Evolutionary conservation across 1,140 invertebrate species (phyloP).

Genomic region (Dendrolimus punctatus): DNA sequence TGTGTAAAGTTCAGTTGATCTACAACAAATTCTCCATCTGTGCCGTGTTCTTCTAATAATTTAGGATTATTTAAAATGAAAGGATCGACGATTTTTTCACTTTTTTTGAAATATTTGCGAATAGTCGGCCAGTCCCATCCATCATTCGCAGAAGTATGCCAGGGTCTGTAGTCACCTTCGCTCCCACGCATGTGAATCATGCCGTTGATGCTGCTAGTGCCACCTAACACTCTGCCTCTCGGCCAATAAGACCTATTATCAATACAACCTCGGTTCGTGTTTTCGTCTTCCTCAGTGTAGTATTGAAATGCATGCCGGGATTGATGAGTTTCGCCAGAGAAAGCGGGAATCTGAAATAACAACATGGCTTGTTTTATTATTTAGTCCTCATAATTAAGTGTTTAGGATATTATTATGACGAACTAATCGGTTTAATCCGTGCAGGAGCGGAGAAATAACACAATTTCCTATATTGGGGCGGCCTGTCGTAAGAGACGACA

Average conservation of each 20-base stretch:
- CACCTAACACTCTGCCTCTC: slow-evolving; percentile 74
- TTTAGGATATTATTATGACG: no score
- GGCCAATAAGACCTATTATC: slow-evolving; percentile 70
- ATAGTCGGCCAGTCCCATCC: slow-evolving; percentile 80
- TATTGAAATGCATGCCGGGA: slow-evolving; percentile 48
- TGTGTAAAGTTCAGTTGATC: slow-evolving; percentile 51
- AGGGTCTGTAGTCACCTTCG: slow-evolving; percentile 78
- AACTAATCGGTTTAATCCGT: no score
- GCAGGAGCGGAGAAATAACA: no score
- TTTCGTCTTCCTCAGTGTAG: slow-evolving; percentile 44
- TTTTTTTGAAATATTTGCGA: slow-evolving; percentile 77
- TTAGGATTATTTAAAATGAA: slow-evolving; percentile 41
- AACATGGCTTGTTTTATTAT: not conserved
- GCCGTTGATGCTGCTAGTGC: slow-evolving; percentile 78
- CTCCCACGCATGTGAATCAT: slow-evolving; percentile 78
- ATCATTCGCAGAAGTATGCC: slow-evolving; percentile 60
- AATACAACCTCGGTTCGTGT: slow-evolving; percentile 31
- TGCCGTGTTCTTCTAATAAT: slow-evolving; percentile 43
- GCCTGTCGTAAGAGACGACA: no score
- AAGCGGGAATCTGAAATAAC: slow-evolving; percentile 50
- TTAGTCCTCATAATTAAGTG: no score
- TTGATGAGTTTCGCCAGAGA: slow-evolving; percentile 34
- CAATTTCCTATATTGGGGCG: no score
- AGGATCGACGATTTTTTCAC: slow-evolving; percentile 53
- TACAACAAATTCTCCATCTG: slow-evolving; percentile 47